phyloP scores from a whole-genome alignment of 2,113 vertebrate genomes.

The Spermophilus dauricus region DNA sequence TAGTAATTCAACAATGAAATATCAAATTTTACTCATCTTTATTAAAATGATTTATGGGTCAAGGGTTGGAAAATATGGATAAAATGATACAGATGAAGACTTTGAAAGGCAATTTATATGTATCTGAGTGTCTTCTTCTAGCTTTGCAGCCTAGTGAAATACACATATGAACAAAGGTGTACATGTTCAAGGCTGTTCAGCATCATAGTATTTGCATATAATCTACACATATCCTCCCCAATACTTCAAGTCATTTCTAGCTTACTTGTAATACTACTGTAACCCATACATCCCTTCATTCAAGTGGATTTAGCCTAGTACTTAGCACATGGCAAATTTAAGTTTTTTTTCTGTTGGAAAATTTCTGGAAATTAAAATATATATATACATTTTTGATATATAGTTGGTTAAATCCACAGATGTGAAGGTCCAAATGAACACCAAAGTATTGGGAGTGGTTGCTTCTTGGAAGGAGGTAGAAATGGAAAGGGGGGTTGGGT shows the following conservation, averaged over 20 bases:
- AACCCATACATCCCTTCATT: neutral
- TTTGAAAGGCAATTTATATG: neutral
- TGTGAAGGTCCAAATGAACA: neutral
- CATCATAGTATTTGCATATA: neutral
- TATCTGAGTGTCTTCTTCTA: neutral
- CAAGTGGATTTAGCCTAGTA: neutral
- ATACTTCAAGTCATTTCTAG: neutral
- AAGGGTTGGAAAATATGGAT: neutral
- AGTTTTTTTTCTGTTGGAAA: neutral
- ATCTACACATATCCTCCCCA: neutral
- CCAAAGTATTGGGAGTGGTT: neutral
- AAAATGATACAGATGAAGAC: neutral
- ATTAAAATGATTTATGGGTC: neutral
- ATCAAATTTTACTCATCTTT: neutral
- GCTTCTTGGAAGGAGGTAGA: neutral
- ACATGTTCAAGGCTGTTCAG: neutral
- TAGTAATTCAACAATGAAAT: slow-evolving; percentile 18
- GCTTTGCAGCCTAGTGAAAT: neutral
- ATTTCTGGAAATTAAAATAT: neutral
- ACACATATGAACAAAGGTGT: neutral
- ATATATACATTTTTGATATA: neutral
- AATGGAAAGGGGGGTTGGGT: neutral
- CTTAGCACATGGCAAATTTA: neutral
- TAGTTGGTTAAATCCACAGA: neutral
- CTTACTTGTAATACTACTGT: neutral